Percentiles rank a stretch among this genome's conserved stretches.
Evolutionary conservation across 2,113 vertebrate species (phyloP).

Genomic region (Syngnathus floridae): DNA sequence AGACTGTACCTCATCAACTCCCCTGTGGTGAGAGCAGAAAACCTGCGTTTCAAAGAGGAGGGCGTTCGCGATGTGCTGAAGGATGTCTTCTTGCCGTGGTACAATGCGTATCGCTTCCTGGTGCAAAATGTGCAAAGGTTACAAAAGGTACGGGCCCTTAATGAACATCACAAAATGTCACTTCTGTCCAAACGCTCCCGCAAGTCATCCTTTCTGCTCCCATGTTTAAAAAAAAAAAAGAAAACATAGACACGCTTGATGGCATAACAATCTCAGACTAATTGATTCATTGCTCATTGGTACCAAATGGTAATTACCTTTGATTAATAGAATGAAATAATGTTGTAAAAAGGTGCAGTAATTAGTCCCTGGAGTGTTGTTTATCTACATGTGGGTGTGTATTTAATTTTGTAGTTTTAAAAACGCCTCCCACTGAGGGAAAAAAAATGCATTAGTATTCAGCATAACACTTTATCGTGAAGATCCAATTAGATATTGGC

Average conservation of each 20-base stretch:
- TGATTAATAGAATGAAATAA: slow-evolving; percentile 5
- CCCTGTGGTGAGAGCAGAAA: slow-evolving; percentile 93
- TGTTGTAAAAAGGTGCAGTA: neutral
- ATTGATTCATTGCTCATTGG: slow-evolving; percentile 1
- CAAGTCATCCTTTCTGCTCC: neutral
- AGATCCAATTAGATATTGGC: neutral
- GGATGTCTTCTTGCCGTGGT: slow-evolving; percentile 98
- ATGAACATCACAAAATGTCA: slow-evolving; percentile 4
- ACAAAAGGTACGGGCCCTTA: slow-evolving; percentile 74
- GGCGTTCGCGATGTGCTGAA: slow-evolving; percentile 92
- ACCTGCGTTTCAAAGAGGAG: slow-evolving; percentile 95
- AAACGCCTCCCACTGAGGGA: neutral
- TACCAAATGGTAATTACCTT: neutral
- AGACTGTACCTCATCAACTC: slow-evolving; percentile 98
- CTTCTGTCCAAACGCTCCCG: neutral
- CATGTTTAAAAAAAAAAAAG: neutral
- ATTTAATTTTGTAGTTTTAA: neutral
- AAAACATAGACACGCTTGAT: neutral
- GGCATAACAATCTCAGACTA: neutral
- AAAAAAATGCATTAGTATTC: neutral
- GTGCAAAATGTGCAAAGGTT: slow-evolving; percentile 87
- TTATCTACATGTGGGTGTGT: neutral
- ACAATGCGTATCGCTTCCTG: slow-evolving; percentile 95
- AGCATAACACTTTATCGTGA: neutral
- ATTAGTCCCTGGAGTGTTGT: neutral